Base-by-base conservation (phyloP, 2,113 vertebrate genomes). In the Alosa alosa region DNA sequence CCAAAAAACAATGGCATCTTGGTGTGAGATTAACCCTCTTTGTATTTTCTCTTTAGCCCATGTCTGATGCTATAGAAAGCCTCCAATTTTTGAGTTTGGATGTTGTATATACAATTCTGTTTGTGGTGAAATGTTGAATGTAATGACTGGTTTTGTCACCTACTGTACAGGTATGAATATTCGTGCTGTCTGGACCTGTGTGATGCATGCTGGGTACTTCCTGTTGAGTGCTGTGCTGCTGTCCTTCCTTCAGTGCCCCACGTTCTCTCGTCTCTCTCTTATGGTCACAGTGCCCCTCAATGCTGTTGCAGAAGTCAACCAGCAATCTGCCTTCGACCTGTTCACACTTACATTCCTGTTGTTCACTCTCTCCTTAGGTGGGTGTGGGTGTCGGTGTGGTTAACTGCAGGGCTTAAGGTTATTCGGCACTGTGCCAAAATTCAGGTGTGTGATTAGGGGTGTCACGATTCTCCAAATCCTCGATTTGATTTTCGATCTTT, bases 261-360 rank as follows among this genome's bases (percentile, higher is more conserved):
- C 46, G 0, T 94, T 94, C 7, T 89, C 95, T 8, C 92, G 89
- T 0, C 90, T 92, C 6, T 17, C 89, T 87, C 89, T 97, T 78
- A 91, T 97, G 82, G 57, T 97, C 86, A 86, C 92, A 0, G 95
- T 97, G 0, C 5, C 92, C 1, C 89, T 95, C 4, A 96, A 97
- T 0, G 82, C 93, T 0, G 90, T 94, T 0, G 90, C 93, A 0
- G 94, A 96, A 89, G 68, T 97, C 86, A 93, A 96, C 91, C 94
- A 94, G 64, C 93, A 94, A 83, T 88, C 91, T 0, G 94, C 95
- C 50, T 88, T 97, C 10, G 94, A 96, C 82, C 91, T 96, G 45
- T 1, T 17, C 72, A 47, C 92, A 46, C 94, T 96, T 64, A 93
- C 89, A 84, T 52, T 95, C 81, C 92, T 96, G 88, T 89, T 96